Conservation (phyloP, 2,797 vertebrate genomes). For the Falco concolor region DNA sequence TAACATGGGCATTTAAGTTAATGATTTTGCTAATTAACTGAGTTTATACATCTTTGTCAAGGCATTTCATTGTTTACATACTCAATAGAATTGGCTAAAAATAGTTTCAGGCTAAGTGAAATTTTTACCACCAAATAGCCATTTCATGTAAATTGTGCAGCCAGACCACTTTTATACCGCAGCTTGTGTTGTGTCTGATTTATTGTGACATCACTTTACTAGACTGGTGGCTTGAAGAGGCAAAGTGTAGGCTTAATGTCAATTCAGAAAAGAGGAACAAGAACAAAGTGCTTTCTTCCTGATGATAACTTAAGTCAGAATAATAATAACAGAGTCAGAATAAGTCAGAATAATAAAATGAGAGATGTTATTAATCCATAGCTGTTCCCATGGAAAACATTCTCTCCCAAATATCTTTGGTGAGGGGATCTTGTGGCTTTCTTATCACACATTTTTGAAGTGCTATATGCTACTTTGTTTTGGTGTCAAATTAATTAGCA, state of each 20-base stretch:
- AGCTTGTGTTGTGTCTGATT: background rate
- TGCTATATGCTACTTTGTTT: background rate
- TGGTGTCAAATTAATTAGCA: background rate
- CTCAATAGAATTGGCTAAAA: background rate
- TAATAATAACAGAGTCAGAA: no score
- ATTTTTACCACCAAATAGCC: background rate
- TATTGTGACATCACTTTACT: background rate
- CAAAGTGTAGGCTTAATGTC: background rate
- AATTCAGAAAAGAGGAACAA: background rate
- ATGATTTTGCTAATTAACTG: background rate
- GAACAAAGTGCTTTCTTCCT: background rate
- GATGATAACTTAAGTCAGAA: background rate
- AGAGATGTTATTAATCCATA: background rate
- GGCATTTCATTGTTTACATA: background rate
- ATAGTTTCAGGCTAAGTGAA: background rate
- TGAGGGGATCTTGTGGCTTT: background rate
- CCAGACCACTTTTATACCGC: background rate
- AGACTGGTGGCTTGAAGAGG: background rate
- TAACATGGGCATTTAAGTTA: background rate
- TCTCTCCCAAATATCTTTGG: background rate
- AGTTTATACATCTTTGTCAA: background rate
- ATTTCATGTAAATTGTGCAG: background rate
- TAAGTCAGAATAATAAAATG: background rate
- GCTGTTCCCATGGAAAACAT: background rate
- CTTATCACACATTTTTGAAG: background rate